phyloP scores from a whole-genome alignment of 2,888 invertebrate species.

The Cephus runcator region DNA sequence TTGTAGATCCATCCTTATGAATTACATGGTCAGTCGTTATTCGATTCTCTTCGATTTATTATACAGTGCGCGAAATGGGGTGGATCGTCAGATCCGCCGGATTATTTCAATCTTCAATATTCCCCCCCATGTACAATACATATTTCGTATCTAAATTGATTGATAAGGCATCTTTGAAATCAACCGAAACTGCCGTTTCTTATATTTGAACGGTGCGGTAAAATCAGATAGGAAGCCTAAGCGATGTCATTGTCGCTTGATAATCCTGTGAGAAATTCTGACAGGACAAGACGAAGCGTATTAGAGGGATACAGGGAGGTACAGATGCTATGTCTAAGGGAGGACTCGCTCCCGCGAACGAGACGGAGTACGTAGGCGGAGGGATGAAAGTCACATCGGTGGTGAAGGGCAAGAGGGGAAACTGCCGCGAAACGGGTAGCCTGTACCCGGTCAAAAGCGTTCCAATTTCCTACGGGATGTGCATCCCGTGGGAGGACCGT shows the following conservation, averaged over 20 bases:
- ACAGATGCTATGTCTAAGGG: not conserved
- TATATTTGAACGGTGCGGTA: not conserved
- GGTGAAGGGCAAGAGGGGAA: not conserved
- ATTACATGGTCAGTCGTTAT: too few relatives aligned
- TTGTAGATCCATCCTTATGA: too few relatives aligned
- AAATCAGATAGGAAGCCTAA: not conserved
- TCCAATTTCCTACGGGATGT: not conserved
- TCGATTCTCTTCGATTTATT: too few relatives aligned
- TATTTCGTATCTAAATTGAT: not conserved
- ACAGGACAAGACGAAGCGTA: not conserved
- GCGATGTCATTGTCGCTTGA: not conserved
- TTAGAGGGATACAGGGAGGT: not conserved
- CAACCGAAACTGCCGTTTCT: not conserved
- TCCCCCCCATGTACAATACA: not conserved
- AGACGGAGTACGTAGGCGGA: not conserved
- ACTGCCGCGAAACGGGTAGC: not conserved
- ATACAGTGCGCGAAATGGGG: too few relatives aligned
- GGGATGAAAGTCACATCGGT: not conserved
- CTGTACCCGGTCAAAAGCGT: not conserved
- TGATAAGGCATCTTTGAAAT: not conserved
- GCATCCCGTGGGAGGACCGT: not conserved
- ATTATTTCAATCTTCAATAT: not conserved
- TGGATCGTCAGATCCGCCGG: too few relatives aligned
- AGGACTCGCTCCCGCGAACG: not conserved
- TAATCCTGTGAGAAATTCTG: not conserved